These are phyloP conservation scores for Parascotia fuliginaria DNA, from an alignment of 2,888 invertebrate species.

Conservation along the genomic window DNA sequence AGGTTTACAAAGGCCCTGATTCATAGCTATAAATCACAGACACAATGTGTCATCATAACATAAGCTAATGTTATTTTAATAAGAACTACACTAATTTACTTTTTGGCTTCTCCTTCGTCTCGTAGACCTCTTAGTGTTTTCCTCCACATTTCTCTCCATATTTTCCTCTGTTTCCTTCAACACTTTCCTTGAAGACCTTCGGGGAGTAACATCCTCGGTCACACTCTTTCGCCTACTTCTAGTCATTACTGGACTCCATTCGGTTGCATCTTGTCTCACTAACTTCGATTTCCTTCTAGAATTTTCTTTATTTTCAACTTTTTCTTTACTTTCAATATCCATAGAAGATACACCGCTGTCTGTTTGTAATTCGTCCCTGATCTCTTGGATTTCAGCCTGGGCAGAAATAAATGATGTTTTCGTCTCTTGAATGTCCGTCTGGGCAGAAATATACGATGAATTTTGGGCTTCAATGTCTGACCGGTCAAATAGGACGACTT, in stretches of 20 bases:
- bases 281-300: constrained; percentile 48
- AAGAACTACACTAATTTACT: neutral
- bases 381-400: too few species aligned
- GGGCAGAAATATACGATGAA: constrained; percentile 20
- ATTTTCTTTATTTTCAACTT: constrained; percentile 54
- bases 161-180: constrained; percentile 47
- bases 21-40: too few species aligned
- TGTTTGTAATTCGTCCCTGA: constrained; percentile 11
- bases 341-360: constrained; percentile 46
- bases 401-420: too few species aligned
- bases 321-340: constrained; percentile 47
- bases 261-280: constrained; percentile 59
- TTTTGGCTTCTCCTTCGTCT: constrained; percentile 41
- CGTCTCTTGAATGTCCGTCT: too few species aligned
- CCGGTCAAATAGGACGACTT: constrained; percentile 67
- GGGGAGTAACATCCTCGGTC: constrained; percentile 26
- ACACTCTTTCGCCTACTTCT: constrained; percentile 60
- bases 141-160: constrained; percentile 30
- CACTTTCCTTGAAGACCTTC: constrained; percentile 47
- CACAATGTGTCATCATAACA: too few species aligned
- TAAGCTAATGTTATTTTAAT: too few species aligned
- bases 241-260: constrained; percentile 54
- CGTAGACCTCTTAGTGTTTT: constrained; percentile 42
- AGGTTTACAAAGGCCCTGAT: too few species aligned
- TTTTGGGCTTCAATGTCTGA: constrained; percentile 42